Evolutionary conservation across 2,797 vertebrate genomes (phyloP), one percentile per base, ranked within the genome.

Genomic region (Rhyacichthys aspro): DNA sequence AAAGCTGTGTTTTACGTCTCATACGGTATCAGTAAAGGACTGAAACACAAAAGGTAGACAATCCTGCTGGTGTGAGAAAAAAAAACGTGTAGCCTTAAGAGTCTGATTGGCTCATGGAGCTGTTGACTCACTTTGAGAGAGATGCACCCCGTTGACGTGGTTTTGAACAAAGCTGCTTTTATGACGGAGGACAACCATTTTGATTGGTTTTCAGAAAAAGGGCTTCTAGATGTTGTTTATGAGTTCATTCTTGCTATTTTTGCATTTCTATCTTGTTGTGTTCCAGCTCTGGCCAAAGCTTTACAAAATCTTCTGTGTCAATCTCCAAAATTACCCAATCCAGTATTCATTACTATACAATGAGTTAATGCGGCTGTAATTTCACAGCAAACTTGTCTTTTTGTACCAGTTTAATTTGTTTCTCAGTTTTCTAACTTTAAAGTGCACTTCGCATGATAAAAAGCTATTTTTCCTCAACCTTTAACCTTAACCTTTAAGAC

Each of bases 21-120:
- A 19, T 11, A 17, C n/a, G 15, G n/a, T 42, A 14, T 42, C 53
- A 32, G 53, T 55, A 11, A 43, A 41, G 32, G 47, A 44, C 23
- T 50, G 1, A 33, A 57, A 52, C 54, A 33, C 46, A 14, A 45
- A 32, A 45, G 38, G 38, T 50, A 67, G 50, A 55, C 15, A 57
- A 36, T 44, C 1, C 0, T 1, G 17, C 53, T 53, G 43, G 5
- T 48, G 46, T 23, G 62, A 58, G 6, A 34, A 67, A 76, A 83
- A 74, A 23, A 61, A 61, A 53, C 39, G 19, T n/a, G 14, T 11
- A 63, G 59, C 70, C 63, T 55, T 1, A 9, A 81, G 53, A 71
- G 55, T 76, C 63, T 55, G 58, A 81, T 79, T 77, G 72, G 59
- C 67, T 75, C 67, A 62, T 61, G 70, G 57, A 82, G 59, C 38